Evolutionary conservation across 2,797 vertebrate species (phyloP), one percentile per base, ranked within the genome.

Genomic region (Yasuhikotakia modesta): DNA sequence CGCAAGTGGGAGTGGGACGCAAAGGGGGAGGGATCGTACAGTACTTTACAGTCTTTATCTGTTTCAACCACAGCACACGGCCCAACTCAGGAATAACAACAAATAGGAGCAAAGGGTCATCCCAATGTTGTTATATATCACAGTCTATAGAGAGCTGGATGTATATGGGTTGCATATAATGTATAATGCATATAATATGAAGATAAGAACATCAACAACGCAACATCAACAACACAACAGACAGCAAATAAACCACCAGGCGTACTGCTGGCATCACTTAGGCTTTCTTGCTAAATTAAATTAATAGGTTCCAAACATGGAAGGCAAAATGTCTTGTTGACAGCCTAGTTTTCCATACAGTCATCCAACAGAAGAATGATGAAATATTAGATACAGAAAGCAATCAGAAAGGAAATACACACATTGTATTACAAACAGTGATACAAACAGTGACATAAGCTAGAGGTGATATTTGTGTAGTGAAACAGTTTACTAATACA

Each of bases 31-130:
- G 87, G 87, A 79, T 85, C 84, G 90, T 88, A 93, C 90, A 93
- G 91, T 90, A 89, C 86, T 50, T 80, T 83, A 83, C 81, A 79
- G 87, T 86, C 92, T 93, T 92, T 92, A 92, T 91, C 89, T 84
- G 87, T 87, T 86, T 83, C 87, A 80, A 89, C 90, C 85, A 85
- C 89, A 88, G 89, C 58, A 87, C 87, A 86, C 83, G 80, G 85
- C 87, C 85, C 83, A 86, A 85, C 68, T 86, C 86, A 81, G 81
- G 85, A 90, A 88, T 83, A 86, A 84, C 61, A 67, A 43, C 84
- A 85, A 71, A 70, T 81, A 81, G 83, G 83, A 85, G 73, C 80
- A 85, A 73, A 65, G 24, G 66, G 86, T 85, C 85, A 85, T 76
- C 30, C 80, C 30, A 70, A n/a, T 43, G 32, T 14, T 55, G 70